Evolutionary conservation across 2,888 invertebrate genomes (phyloP).

Genomic region (Drosophila koepferae): DNA sequence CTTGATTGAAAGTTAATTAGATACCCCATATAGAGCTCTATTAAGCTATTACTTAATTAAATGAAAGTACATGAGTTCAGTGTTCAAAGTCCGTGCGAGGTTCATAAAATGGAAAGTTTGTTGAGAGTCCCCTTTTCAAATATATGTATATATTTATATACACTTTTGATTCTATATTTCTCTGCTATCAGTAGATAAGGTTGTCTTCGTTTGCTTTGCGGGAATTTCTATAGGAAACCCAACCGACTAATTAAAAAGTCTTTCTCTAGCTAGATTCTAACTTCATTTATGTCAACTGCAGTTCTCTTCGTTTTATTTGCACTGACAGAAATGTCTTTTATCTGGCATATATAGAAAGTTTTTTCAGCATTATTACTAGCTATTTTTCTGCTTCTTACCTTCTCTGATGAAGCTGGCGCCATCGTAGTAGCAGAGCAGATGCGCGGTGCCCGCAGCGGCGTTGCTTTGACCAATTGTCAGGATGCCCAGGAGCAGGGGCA

Average conservation of each 20-base stretch:
- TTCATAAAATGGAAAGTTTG: neutral
- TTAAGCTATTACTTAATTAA: neutral
- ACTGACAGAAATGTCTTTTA: neutral
- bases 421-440: slow-evolving; percentile 83
- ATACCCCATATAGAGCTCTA: neutral
- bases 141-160: neutral
- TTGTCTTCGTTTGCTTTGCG: too few relatives aligned
- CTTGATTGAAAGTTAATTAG: neutral
- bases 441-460: slow-evolving; percentile 56
- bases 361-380: neutral
- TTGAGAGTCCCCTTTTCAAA: neutral
- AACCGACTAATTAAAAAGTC: neutral
- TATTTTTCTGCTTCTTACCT: slow-evolving; percentile 71
- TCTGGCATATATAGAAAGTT: neutral
- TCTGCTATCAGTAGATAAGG: slow-evolving; percentile 2
- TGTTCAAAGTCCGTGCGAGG: neutral
- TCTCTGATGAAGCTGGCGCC: slow-evolving; percentile 81
- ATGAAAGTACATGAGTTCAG: neutral
- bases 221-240: neutral
- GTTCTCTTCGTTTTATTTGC: neutral
- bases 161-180: neutral
- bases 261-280: neutral
- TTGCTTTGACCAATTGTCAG: slow-evolving; percentile 63
- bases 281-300: neutral
- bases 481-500: slow-evolving; percentile 71